Conservation (phyloP, 2,888 invertebrate species). For the Xestia xanthographa region DNA sequence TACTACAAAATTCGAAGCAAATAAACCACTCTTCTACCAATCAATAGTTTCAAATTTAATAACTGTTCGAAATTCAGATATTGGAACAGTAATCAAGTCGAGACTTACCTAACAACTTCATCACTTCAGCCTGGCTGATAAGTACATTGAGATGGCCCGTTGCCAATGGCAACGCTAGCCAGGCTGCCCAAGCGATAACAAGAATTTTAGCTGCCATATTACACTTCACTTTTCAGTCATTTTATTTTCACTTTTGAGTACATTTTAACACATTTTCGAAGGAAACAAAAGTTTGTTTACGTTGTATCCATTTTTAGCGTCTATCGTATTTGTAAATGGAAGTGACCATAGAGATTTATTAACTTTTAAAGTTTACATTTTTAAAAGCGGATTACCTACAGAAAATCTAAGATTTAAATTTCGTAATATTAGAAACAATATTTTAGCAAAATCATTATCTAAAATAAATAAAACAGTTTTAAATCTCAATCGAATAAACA, state of each 20-base stretch:
- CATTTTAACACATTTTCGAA: conserved; percentile 74
- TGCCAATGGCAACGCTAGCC: conserved; percentile 89
- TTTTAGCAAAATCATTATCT: conserved; percentile 2
- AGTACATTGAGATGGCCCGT: conserved; percentile 94
- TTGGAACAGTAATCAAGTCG: conserved; percentile 70
- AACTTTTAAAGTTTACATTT: conserved; percentile 44
- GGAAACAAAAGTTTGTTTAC: conserved; percentile 62
- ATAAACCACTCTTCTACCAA: conserved; percentile 27
- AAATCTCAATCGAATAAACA: conserved; percentile 8
- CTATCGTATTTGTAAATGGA: conserved; percentile 58
- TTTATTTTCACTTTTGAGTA: conserved; percentile 84
- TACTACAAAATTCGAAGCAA: conserved; percentile 23
- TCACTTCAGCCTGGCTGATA: conserved; percentile 95
- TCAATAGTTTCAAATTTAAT: conserved; percentile 68
- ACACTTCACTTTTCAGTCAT: conserved; percentile 81
- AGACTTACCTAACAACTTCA: conserved; percentile 94
- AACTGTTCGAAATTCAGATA: conserved; percentile 54
- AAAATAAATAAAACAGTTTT: background rate
- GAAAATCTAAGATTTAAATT: too few species aligned
- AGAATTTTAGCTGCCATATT: conserved; percentile 82
- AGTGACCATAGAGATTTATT: background rate
- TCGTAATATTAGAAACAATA: background rate
- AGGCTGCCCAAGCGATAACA: conserved; percentile 85
- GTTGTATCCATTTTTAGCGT: conserved; percentile 74
- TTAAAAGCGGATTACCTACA: background rate